Conservation (phyloP, 2,888 invertebrate genomes). For the Silvanus unidentatus region DNA sequence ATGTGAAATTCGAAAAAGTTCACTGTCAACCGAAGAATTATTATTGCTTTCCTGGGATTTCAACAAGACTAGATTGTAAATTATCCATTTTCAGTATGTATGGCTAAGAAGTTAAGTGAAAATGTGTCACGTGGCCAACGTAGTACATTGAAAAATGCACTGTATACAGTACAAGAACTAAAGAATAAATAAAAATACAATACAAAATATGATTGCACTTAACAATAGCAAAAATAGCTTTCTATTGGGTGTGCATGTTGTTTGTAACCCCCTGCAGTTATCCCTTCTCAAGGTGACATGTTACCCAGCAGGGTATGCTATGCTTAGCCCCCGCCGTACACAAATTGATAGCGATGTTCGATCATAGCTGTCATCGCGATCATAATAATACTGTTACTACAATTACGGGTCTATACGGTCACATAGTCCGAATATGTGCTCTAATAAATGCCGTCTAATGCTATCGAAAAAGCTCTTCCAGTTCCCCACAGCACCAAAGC, state of each 20-base stretch:
- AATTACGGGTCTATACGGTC: not conserved
- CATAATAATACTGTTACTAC: conserved; percentile 14
- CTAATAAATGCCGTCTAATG: not conserved
- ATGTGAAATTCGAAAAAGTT: too few species aligned
- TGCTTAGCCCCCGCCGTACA: conserved; percentile 11
- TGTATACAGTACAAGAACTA: too few species aligned
- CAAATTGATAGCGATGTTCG: conserved; percentile 24
- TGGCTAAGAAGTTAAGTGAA: too few species aligned
- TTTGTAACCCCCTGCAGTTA: conserved; percentile 22
- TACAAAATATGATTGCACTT: conserved; percentile 14
- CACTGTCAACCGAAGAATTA: too few species aligned
- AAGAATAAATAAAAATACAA: not conserved
- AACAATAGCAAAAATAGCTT: conserved; percentile 25
- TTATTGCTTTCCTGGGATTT: too few species aligned
- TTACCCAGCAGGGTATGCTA: conserved; percentile 22
- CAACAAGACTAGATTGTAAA: too few species aligned
- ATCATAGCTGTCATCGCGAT: conserved; percentile 23
- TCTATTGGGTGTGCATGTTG: conserved; percentile 23
- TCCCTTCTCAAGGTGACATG: conserved; percentile 33
- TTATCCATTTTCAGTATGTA: too few species aligned
- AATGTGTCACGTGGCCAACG: too few species aligned
- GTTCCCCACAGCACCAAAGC: too few species aligned
- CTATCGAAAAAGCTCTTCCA: too few species aligned
- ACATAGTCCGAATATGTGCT: not conserved
- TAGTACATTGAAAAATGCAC: too few species aligned